phyloP scores from a whole-genome alignment of 2,113 vertebrate genomes.

The Arenaria interpres region DNA sequence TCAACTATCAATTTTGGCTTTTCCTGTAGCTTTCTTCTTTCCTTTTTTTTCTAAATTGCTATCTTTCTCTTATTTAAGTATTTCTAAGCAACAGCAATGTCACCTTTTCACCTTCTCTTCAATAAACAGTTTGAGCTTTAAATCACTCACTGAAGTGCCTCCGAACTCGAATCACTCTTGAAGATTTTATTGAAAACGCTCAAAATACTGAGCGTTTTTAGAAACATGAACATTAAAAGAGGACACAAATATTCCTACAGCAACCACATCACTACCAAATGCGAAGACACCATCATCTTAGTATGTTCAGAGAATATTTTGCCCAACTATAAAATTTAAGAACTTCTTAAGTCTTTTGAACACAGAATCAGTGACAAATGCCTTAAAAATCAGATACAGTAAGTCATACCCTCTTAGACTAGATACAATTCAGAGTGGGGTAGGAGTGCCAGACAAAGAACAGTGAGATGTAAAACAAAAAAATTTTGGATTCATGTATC shows the following conservation, averaged over 20 bases:
- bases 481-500: not conserved
- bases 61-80: conserved; percentile 48
- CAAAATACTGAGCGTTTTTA: not conserved
- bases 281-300: not conserved
- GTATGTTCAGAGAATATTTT: not conserved
- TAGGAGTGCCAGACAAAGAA: not conserved
- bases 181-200: not conserved
- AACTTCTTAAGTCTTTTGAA: not conserved
- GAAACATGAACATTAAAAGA: not conserved
- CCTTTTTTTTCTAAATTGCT: conserved; percentile 3
- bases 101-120: conserved; percentile 41
- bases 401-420: not conserved
- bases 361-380: not conserved
- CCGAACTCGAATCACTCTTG: not conserved
- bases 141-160: not conserved
- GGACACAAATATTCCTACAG: not conserved
- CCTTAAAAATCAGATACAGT: not conserved
- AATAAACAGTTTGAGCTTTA: conserved; percentile 9
- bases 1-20: conserved; percentile 47
- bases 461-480: not conserved
- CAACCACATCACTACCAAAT: not conserved
- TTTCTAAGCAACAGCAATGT: conserved; percentile 36
- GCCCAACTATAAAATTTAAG: not conserved
- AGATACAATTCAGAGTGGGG: not conserved
- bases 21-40: conserved; percentile 37